Conservation (phyloP, 92 coral and sea anemone genomes). For the Palythoa grandis region DNA sequence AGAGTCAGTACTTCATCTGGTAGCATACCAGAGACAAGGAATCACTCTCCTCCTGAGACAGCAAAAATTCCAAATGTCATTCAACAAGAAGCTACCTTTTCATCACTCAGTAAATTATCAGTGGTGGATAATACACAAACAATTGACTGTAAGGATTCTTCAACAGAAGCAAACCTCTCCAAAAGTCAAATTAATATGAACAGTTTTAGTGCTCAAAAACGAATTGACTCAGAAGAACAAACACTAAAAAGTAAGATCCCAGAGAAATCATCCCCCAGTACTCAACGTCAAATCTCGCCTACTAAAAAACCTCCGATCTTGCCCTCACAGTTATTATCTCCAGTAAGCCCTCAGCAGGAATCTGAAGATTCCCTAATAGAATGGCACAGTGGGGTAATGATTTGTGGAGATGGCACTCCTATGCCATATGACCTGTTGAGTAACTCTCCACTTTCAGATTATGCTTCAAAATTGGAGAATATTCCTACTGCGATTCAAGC, state of each 20-base stretch:
- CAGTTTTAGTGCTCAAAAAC: neutral
- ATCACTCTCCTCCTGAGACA: neutral
- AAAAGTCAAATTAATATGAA: neutral
- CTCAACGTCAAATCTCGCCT: conserved; percentile 4
- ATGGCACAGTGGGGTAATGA: conserved; percentile 57
- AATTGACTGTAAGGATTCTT: neutral
- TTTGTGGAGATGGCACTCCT: conserved; percentile 67
- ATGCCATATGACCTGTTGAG: conserved; percentile 57
- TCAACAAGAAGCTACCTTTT: neutral
- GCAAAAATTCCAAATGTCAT: neutral
- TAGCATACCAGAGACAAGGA: neutral
- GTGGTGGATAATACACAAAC: neutral
- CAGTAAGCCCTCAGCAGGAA: conserved; percentile 31
- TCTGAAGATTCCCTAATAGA: conserved; percentile 26
- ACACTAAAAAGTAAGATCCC: neutral
- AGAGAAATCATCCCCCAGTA: neutral
- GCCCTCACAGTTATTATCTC: conserved; percentile 51
- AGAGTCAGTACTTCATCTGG: neutral
- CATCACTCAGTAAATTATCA: neutral
- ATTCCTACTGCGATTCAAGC: conserved; percentile 76
- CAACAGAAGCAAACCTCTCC: neutral
- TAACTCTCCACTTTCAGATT: conserved; percentile 66
- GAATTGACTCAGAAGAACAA: neutral
- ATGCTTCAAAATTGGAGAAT: conserved; percentile 59
- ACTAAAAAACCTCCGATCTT: conserved; percentile 47